Percentiles rank a stretch among this genome's conserved stretches.
Conservation (phyloP, 2,888 invertebrate genomes). For the Chrysomela aeneicollis region DNA sequence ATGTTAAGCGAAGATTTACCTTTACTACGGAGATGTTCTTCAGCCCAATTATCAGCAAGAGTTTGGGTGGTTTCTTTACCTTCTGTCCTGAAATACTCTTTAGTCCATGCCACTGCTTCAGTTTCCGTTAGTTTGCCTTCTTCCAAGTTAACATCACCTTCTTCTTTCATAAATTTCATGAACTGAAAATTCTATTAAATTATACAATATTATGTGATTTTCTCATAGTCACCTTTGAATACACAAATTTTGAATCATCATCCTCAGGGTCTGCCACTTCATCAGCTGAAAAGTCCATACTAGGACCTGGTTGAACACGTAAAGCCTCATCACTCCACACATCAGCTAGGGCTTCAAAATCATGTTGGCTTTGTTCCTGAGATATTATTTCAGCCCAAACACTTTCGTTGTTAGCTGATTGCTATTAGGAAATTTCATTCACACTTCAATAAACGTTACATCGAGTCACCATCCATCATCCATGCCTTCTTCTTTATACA, state of each 20-base stretch:
- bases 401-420: slow-evolving; percentile 49
- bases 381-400: slow-evolving; percentile 62
- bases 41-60: slow-evolving; percentile 55
- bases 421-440: background rate
- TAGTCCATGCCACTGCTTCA: slow-evolving; percentile 62
- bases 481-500: no score
- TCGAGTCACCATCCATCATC: no score
- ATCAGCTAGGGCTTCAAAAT: slow-evolving; percentile 59
- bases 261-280: slow-evolving; percentile 63
- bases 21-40: slow-evolving; percentile 52
- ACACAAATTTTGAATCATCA: slow-evolving; percentile 74
- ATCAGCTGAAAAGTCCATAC: slow-evolving; percentile 64
- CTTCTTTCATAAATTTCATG: slow-evolving; percentile 84
- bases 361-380: slow-evolving; percentile 55
- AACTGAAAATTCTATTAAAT: slow-evolving; percentile 64
- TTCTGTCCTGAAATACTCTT: slow-evolving; percentile 58
- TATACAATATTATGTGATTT: slow-evolving; percentile 5
- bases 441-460: no score
- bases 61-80: slow-evolving; percentile 48
- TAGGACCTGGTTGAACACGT: slow-evolving; percentile 51
- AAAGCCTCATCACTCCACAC: slow-evolving; percentile 73
- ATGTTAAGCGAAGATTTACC: slow-evolving; percentile 27
- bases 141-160: slow-evolving; percentile 70
- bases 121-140: slow-evolving; percentile 59
- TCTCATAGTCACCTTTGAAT: slow-evolving; percentile 66